phyloP scores from a whole-genome alignment of 2,797 vertebrate genomes.

The Pangasius krempfi region DNA sequence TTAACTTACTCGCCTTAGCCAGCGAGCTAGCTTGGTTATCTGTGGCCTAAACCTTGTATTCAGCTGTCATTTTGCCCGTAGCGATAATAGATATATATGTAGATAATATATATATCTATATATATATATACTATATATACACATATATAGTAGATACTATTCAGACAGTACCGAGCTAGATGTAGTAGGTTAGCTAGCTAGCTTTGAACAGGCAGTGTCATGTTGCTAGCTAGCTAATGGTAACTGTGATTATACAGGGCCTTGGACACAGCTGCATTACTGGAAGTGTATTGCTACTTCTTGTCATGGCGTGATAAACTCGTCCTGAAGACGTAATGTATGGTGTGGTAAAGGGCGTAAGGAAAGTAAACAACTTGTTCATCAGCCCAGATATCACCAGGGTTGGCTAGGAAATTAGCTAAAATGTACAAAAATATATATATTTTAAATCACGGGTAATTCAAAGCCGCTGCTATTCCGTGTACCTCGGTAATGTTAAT shows the following conservation, averaged over 20 bases:
- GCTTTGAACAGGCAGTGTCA: conserved; percentile 23
- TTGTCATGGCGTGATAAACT: neutral
- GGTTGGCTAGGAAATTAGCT: neutral
- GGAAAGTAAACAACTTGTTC: neutral
- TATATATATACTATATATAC: too few relatives aligned
- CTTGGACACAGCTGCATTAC: neutral
- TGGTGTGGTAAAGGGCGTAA: neutral
- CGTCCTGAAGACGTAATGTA: neutral
- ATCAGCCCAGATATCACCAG: neutral
- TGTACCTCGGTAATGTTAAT: neutral
- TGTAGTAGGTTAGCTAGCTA: neutral
- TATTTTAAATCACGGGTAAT: neutral
- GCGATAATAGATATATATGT: too few relatives aligned
- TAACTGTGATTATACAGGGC: neutral
- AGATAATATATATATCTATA: too few relatives aligned
- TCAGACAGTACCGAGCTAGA: neutral
- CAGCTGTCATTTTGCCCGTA: neutral
- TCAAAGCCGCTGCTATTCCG: neutral
- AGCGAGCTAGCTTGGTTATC: neutral
- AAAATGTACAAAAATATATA: too few relatives aligned
- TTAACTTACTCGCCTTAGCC: neutral
- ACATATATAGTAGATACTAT: neutral
- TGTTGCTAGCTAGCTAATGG: neutral
- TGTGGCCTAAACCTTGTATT: neutral
- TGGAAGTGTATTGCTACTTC: neutral